Base-by-base conservation (phyloP, 2,797 vertebrate species). In the Australoheros facetus region DNA sequence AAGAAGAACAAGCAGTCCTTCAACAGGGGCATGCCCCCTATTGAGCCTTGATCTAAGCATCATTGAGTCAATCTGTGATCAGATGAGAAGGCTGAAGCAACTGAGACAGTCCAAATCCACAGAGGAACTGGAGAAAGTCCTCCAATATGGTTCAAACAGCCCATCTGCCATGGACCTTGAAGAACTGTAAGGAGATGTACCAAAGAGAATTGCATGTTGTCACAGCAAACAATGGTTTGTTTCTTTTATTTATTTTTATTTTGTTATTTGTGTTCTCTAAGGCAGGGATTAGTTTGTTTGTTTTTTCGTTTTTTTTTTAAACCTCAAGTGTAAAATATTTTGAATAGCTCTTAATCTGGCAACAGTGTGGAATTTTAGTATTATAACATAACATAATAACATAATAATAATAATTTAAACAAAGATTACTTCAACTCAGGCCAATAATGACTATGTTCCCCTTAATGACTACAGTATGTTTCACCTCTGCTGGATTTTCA, bases 401-500 rank as follows among this genome's bases (percentile, higher is more conserved):
- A 19, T 30, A 32, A 3, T 4, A 1, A 2, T 39, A 10, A 10
- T 39, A 10, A 19, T 11, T 1, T 6, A 7, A 19, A 28, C 28
- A 13, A 48, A 17, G 10, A 3, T 1, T n/a, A 56, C 26, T 58
- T 37, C 13, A 17, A 8, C 45, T 4, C n/a, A 51, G n/a, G 2
- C 39, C 23, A 84, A 71, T 26, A 84, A 81, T 75, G 85, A 81
- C 82, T 19, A 88, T 82, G 55, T n/a, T 81, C 62, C 77, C 77
- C 55, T 75, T 56, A 32, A 32, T 32, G 32, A 32, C 32, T 32
- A n/a, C n/a, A n/a, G n/a, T n/a, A 32, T 69, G n/a, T 73, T 77
- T 82, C 77, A 84, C 78, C 71, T 70, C n/a, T 51, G 37, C 23
- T 60, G 1, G 12, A 32, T 75, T 76, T 55, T 59, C 51, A 39